Conservation (phyloP, 2,797 vertebrate genomes). For the Gallinago stenura region DNA sequence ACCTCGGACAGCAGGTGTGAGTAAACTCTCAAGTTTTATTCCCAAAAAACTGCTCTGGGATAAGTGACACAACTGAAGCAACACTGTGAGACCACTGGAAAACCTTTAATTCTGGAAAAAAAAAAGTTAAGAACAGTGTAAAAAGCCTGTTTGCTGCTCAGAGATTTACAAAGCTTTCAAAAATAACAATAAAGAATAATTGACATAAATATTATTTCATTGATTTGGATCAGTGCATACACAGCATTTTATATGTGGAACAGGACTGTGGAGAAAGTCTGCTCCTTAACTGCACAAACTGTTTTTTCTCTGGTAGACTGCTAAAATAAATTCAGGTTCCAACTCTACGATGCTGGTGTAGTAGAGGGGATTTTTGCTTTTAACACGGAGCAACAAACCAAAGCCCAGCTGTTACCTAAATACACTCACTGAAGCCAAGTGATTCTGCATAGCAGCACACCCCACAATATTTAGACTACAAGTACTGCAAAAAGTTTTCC, state of each 20-base stretch:
- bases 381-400: neutral
- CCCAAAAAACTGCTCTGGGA: neutral
- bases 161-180: neutral
- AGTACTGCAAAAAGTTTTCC: neutral
- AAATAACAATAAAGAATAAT: neutral
- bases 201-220: neutral
- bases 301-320: neutral
- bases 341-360: neutral
- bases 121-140: neutral
- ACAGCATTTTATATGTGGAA: neutral
- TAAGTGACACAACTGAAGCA: neutral
- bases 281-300: neutral
- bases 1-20: neutral
- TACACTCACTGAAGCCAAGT: neutral
- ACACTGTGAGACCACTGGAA: neutral
- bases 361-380: neutral
- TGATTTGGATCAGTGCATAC: neutral
- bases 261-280: neutral
- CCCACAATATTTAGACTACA: neutral
- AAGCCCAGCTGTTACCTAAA: neutral
- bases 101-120: neutral
- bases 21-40: neutral
- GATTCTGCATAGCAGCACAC: neutral
- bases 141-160: neutral
- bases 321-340: neutral